Evolutionary conservation across 2,113 vertebrate genomes (phyloP).

Genomic region (Nicator chloris): DNA sequence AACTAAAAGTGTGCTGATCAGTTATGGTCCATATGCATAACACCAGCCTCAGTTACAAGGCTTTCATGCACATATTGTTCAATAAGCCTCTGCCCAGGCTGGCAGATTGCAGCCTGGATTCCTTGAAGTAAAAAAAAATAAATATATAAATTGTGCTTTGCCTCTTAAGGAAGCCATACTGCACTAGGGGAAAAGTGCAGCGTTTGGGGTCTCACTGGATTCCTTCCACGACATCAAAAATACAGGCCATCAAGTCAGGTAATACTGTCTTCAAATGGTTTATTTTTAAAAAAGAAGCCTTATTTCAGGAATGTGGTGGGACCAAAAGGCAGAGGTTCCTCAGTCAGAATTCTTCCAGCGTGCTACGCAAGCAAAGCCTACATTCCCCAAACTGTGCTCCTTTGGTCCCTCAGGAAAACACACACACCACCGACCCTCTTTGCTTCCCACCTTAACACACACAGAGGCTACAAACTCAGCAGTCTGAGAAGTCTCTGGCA

Average conservation of each 20-base stretch:
- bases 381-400: not conserved
- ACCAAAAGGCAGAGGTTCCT: not conserved
- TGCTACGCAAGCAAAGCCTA: not conserved
- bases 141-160: not conserved
- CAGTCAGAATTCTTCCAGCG: not conserved
- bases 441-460: not conserved
- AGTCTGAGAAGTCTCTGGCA: not conserved
- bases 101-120: not conserved
- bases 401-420: not conserved
- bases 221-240: not conserved
- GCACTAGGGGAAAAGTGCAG: rapidly evolving
- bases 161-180: not conserved
- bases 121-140: not conserved
- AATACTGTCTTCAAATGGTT: not conserved
- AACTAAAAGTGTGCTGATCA: not conserved
- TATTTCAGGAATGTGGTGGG: not conserved
- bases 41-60: not conserved
- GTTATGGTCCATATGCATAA: not conserved
- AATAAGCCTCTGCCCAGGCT: not conserved
- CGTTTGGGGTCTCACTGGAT: not conserved
- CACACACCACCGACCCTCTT: rapidly evolving
- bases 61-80: not conserved
- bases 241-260: not conserved
- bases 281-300: not conserved
- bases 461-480: not conserved